A percentile compares a stretch with the other conserved stretches of the same genome.
Evolutionary conservation across 2,797 vertebrate genomes (phyloP).

Genomic region (Iguana delicatissima): DNA sequence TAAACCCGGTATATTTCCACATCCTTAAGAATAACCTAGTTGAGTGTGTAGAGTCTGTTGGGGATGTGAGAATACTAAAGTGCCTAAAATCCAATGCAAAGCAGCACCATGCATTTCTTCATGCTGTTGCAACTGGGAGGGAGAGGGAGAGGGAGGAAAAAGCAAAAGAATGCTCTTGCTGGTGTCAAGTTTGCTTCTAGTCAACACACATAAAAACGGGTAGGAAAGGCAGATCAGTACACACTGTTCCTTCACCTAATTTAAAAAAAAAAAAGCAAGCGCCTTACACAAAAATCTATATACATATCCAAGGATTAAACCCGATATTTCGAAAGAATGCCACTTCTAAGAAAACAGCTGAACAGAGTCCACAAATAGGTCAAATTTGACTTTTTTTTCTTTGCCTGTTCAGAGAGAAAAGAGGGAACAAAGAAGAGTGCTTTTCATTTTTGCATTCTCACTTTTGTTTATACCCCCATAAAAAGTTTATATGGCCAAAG

Average conservation of each 20-base stretch:
- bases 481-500: not conserved
- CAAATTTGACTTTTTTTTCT: not conserved
- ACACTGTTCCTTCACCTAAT: conserved; percentile 46
- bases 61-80: not conserved
- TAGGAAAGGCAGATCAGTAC: not conserved
- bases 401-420: not conserved
- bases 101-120: not conserved
- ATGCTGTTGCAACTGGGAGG: not conserved
- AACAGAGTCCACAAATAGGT: not conserved
- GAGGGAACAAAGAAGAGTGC: no score
- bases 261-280: not conserved
- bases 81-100: no score
- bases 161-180: not conserved
- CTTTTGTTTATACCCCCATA: not conserved
- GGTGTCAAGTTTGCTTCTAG: conserved; percentile 21
- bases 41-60: no score
- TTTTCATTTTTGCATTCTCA: not conserved
- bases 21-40: no score
- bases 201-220: conserved; percentile 1
- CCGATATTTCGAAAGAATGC: not conserved
- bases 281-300: not conserved
- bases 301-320: not conserved
- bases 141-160: not conserved
- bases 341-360: conserved; percentile 1
- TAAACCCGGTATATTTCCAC: no score